Conservation (phyloP, 1,140 invertebrate genomes). For the Pachyrhynchus sulphureomaculatus region DNA sequence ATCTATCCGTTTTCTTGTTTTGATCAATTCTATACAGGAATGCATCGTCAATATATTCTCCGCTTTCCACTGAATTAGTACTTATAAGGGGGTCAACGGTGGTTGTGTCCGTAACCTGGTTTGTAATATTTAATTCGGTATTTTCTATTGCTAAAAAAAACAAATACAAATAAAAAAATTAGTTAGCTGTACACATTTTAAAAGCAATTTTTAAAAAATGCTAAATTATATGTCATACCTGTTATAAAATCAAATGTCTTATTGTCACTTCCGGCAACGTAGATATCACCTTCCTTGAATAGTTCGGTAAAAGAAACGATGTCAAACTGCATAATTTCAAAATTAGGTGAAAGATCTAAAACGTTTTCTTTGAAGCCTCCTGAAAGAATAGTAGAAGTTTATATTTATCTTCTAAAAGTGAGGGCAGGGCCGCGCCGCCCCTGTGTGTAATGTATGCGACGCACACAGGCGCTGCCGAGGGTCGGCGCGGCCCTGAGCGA, state of each 20-base stretch:
- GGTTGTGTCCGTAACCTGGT: constrained; percentile 48
- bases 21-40: constrained; percentile 45
- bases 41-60: constrained; percentile 36
- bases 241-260: constrained; percentile 46
- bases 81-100: constrained; percentile 39
- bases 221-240: too few relatives aligned
- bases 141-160: constrained; percentile 32
- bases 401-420: too few relatives aligned
- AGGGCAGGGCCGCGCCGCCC: too few relatives aligned
- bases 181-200: too few relatives aligned
- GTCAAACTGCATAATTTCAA: constrained; percentile 56
- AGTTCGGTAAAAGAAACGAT: constrained; percentile 61
- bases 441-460: too few relatives aligned
- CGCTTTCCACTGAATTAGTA: constrained; percentile 43
- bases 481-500: too few relatives aligned
- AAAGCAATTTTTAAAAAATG: too few relatives aligned
- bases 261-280: constrained; percentile 47
- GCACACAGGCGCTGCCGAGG: too few relatives aligned
- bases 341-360: constrained; percentile 53
- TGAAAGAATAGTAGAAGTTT: neutral
- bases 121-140: constrained; percentile 47
- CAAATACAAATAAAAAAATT: neutral
- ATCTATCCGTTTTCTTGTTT: constrained; percentile 53
- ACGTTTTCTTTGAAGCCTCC: constrained; percentile 54
- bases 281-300: constrained; percentile 48